Evolutionary conservation across 2,113 vertebrate species (phyloP), one percentile per base, ranked within the genome.

Genomic region (Ondatra zibethicus): DNA sequence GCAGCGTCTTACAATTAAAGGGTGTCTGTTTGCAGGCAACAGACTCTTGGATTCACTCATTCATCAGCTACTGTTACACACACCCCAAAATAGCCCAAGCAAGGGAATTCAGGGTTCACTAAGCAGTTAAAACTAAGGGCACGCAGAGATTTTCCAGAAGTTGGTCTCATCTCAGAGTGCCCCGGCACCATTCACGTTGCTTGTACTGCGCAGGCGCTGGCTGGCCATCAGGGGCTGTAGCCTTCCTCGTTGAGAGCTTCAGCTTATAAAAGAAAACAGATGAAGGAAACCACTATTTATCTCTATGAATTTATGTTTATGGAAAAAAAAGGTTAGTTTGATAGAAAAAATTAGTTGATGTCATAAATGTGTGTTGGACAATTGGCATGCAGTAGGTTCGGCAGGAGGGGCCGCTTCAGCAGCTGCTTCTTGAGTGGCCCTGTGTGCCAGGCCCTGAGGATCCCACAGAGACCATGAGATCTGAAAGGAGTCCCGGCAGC

Each of bases 141-240:
- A 1, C 58, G 72, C 31, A 36, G 36, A 65, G 65, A 42, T 23
- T 23, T 58, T 65, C 19, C 73, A 21, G 72, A 73, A 75, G 63
- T 1, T 52, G 31, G 33, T 36, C 93, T 55, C 31, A n/a, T 92
- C 81, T 7, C 14, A 9, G 42, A 3, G 25, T 81, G 14, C 36
- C 12, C 5, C 31, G 73, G 31, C 21, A 11, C 10, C 45, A 27
- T 65, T 72, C 70, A 25, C 55, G 92, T 95, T 89, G 52, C 93
- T 92, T 66, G 85, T 85, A 2, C 68, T 97, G 82, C 87, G 95
- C 92, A 96, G 82, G 68, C 96, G 77, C 76, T 94, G 52, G 77
- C 76, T 94, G 52, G 91, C 84, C 72, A n/a, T 42, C 90, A 96
- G 95, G 96, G 94, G 96, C 95, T 95, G 33, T 91, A 89, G 94